phyloP scores from a whole-genome alignment of 2,888 invertebrate species.

The Azorinus chamasolen region DNA sequence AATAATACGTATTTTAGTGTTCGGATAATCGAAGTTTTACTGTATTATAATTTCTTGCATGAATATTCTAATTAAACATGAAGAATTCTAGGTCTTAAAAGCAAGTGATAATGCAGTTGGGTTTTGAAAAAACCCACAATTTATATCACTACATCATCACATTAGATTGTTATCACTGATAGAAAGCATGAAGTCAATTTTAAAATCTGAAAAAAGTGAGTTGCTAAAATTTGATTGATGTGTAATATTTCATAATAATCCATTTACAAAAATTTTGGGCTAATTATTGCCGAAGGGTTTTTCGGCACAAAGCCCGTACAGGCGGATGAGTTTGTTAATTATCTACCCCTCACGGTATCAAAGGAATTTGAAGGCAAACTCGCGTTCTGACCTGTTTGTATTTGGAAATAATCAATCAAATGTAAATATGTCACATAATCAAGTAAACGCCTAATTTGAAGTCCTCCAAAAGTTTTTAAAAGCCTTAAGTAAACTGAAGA shows the following conservation, averaged over 20 bases:
- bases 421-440: slow-evolving; percentile 61
- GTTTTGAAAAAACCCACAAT: too few species aligned
- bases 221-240: neutral
- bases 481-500: slow-evolving; percentile 58
- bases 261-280: slow-evolving; percentile 41
- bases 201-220: too few species aligned
- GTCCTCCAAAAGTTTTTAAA: slow-evolving; percentile 51
- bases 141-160: too few species aligned
- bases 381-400: slow-evolving; percentile 23
- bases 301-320: slow-evolving; percentile 41
- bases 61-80: too few species aligned
- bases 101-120: too few species aligned
- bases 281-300: slow-evolving; percentile 37
- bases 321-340: slow-evolving; percentile 41
- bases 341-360: slow-evolving; percentile 24
- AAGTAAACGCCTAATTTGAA: slow-evolving; percentile 59
- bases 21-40: too few species aligned
- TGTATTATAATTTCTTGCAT: too few species aligned
- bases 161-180: neutral
- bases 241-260: slow-evolving; percentile 19
- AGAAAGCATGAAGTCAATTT: neutral
- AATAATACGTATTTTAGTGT: too few species aligned
- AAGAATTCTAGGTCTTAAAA: too few species aligned
- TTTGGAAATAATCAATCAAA: slow-evolving; percentile 48
- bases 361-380: slow-evolving; percentile 56